Evolutionary conservation across 2,113 vertebrate species (phyloP).

Genomic region (Lanius ludovicianus): DNA sequence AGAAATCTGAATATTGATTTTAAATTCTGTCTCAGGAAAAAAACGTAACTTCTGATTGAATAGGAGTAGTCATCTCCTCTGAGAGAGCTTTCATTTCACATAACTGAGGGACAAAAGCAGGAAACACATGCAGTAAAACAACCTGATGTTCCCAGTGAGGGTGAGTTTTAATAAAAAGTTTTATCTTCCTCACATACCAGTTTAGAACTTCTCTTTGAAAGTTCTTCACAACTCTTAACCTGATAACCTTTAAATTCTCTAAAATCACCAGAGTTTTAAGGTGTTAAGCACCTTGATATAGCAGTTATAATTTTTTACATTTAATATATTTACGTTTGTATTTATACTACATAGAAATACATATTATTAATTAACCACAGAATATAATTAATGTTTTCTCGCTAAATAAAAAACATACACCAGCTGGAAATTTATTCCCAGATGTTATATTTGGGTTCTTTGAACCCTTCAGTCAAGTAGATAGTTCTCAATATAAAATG

Average conservation of each 20-base stretch:
- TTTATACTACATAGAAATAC: not conserved
- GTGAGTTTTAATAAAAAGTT: not conserved
- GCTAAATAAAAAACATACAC: not conserved
- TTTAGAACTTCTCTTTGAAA: not conserved
- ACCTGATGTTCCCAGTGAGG: not conserved
- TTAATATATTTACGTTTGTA: not conserved
- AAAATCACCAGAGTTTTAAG: not conserved
- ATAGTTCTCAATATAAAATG: not conserved
- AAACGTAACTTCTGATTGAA: not conserved
- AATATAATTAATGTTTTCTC: not conserved
- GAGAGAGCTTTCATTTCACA: not conserved
- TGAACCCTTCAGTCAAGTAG: not conserved
- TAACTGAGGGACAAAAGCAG: not conserved
- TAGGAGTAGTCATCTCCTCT: not conserved
- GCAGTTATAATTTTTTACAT: not conserved
- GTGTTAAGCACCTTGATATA: not conserved
- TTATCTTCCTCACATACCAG: not conserved
- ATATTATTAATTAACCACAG: not conserved
- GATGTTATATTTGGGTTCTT: not conserved
- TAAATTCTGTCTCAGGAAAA: not conserved
- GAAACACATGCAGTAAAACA: not conserved
- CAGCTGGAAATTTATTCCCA: not conserved
- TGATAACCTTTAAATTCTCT: not conserved
- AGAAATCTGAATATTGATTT: not conserved
- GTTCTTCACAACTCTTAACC: not conserved